Percentiles rank a stretch among this genome's conserved stretches.
phyloP scores from a whole-genome alignment of 2,113 vertebrate genomes.

The Alligator mississippiensis region DNA sequence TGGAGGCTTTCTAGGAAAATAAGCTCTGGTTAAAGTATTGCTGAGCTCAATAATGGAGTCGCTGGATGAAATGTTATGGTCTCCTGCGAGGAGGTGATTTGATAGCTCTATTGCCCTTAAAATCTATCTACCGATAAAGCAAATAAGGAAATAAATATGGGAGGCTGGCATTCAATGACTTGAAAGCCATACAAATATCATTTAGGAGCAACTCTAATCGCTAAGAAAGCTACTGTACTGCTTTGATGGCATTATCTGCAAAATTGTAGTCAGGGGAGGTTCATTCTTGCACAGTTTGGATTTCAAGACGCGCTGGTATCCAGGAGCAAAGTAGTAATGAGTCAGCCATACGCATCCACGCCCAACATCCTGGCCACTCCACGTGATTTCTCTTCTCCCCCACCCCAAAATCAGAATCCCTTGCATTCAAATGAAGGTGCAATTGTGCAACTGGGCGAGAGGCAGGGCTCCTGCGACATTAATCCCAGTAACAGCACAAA shows the following conservation, averaged over 20 bases:
- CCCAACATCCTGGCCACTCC: neutral
- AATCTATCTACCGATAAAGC: neutral
- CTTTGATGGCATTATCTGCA: neutral
- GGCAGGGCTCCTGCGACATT: neutral
- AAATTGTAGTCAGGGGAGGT: neutral
- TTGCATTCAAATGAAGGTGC: neutral
- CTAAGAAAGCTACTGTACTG: neutral
- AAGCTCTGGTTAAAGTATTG: conserved; percentile 7
- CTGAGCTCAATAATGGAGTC: conserved; percentile 24
- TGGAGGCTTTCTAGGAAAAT: conserved; percentile 28
- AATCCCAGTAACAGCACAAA: neutral
- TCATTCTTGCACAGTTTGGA: neutral
- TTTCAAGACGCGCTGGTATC: neutral
- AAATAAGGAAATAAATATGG: neutral
- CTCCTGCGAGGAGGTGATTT: neutral
- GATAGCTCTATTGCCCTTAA: neutral
- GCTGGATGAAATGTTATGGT: conserved; percentile 19
- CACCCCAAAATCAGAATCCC: neutral
- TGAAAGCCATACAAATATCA: neutral
- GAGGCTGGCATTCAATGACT: neutral
- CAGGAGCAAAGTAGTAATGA: neutral
- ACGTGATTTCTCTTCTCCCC: neutral
- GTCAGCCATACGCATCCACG: neutral
- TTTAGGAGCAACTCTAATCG: neutral
- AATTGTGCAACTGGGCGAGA: neutral